These are phyloP conservation scores for Danionella dracula DNA, from an alignment of 2,797 vertebrate genomes.

Conservation along the genomic window DNA sequence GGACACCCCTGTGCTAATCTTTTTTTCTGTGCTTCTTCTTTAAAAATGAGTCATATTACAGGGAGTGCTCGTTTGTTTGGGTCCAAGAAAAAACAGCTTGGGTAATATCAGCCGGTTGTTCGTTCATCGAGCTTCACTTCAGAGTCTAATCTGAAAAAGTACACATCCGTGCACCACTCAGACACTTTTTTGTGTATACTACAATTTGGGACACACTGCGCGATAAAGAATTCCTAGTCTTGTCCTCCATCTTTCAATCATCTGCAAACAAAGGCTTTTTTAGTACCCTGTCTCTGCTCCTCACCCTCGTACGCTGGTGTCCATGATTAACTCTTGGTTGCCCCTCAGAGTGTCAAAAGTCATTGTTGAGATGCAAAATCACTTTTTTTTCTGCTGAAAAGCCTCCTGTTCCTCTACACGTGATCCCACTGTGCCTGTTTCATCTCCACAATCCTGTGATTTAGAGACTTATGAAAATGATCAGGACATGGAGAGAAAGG, in stretches of 20 bases:
- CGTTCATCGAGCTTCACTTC: no score
- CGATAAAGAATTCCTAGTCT: slow-evolving; percentile 29
- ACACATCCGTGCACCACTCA: not conserved
- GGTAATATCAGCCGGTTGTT: no score
- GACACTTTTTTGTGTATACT: not conserved
- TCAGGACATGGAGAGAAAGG: not conserved
- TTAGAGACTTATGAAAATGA: slow-evolving; percentile 13
- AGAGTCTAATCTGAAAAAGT: not conserved
- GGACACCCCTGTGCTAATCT: no score
- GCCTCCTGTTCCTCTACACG: slow-evolving; percentile 4
- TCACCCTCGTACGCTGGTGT: slow-evolving; percentile 23
- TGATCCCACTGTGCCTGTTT: slow-evolving; percentile 11
- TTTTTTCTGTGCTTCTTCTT: no score
- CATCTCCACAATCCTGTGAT: not conserved
- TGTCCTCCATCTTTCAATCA: slow-evolving; percentile 19
- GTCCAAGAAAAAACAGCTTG: no score
- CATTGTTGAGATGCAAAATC: slow-evolving; percentile 22
- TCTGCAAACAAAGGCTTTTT: not conserved
- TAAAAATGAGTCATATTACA: no score
- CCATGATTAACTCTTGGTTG: slow-evolving; percentile 25
- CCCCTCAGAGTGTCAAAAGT: slow-evolving; percentile 10
- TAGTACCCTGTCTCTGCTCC: slow-evolving; percentile 31
- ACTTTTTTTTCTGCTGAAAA: no score
- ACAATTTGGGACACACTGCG: slow-evolving; percentile 26
- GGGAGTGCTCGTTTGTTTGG: no score